Evolutionary conservation across 2,113 vertebrate species (phyloP).

Genomic region (Felis chaus): DNA sequence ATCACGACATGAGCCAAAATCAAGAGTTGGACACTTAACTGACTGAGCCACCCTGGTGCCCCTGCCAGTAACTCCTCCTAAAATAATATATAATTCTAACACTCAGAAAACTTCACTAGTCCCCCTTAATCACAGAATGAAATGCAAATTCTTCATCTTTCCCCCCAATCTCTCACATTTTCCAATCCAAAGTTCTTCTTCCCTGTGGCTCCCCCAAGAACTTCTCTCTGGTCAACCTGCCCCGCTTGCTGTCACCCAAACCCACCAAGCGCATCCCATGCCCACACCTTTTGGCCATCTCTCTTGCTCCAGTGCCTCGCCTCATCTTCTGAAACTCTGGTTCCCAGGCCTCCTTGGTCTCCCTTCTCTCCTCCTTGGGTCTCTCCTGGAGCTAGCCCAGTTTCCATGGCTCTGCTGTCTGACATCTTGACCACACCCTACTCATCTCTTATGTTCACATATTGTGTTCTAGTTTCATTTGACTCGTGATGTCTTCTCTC

Average conservation of each 20-base stretch:
- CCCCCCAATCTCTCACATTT: background rate
- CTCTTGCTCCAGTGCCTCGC: background rate
- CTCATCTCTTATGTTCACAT: background rate
- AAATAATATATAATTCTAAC: background rate
- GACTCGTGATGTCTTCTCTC: background rate
- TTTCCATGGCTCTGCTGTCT: background rate
- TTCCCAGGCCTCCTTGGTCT: background rate
- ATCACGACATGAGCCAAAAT: too few relatives aligned
- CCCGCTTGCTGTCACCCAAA: too few relatives aligned
- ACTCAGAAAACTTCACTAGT: background rate
- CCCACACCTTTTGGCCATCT: background rate
- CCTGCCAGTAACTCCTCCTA: background rate
- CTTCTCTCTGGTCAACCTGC: background rate
- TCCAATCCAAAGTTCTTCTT: background rate
- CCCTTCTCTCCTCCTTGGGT: background rate
- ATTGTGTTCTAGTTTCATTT: background rate
- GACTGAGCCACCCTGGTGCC: too few relatives aligned
- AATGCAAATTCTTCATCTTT: background rate
- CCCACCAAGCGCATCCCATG: fast-evolving
- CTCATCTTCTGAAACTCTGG: background rate
- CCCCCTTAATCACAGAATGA: background rate
- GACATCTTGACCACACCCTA: background rate
- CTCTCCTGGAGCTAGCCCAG: background rate
- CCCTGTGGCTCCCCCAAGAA: background rate
- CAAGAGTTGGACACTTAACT: too few relatives aligned